Evolutionary conservation across 2,113 vertebrate species (phyloP).

Genomic region (Eurystomus gularis): DNA sequence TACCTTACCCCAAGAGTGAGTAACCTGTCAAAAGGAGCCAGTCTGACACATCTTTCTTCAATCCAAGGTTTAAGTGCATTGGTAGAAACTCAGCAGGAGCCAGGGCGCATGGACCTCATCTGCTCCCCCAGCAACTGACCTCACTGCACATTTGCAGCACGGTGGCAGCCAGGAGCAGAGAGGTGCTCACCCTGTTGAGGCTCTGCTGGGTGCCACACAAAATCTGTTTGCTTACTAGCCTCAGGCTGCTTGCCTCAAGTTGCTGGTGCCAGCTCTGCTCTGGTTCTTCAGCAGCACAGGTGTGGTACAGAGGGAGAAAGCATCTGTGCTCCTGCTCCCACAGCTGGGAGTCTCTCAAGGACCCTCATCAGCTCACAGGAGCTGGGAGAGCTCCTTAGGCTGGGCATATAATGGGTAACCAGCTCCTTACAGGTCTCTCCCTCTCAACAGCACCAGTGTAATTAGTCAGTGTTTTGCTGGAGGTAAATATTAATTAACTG

Average conservation of each 20-base stretch:
- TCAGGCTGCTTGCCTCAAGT: not conserved
- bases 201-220: not conserved
- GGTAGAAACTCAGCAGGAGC: not conserved
- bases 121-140: not conserved
- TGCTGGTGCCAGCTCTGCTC: not conserved
- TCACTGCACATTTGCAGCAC: accelerated
- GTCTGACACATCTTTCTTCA: not conserved
- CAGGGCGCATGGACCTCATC: not conserved
- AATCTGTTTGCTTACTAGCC: no score
- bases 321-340: not conserved
- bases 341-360: not conserved
- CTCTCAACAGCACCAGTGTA: not conserved
- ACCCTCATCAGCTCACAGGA: not conserved
- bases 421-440: slow-evolving; percentile 4
- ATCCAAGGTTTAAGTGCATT: not conserved
- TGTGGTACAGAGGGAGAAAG: not conserved
- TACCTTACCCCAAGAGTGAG: not conserved
- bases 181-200: accelerated
- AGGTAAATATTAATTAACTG: slow-evolving; percentile 58
- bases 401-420: slow-evolving; percentile 34
- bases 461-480: slow-evolving; percentile 29
- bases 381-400: slow-evolving; percentile 22
- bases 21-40: not conserved
- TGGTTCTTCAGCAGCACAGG: not conserved
- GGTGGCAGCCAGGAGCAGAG: not conserved